phyloP scores from a whole-genome alignment of 53 echinoderm and acorn worm genomes.

The Temnopleurus reevesii region DNA sequence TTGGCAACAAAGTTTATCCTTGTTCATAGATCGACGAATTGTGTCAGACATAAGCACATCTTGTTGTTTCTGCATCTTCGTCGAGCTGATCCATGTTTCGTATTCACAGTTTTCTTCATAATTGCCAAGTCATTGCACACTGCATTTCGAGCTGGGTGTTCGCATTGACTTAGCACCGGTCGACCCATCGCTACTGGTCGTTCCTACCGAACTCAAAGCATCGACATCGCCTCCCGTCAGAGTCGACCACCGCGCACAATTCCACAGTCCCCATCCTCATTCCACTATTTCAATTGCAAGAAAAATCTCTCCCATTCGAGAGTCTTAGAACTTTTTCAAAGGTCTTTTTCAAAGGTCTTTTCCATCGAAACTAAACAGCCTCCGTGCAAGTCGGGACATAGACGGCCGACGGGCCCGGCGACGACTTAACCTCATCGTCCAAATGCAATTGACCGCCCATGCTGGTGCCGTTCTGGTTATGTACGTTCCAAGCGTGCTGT shows the following conservation, averaged over 20 bases:
- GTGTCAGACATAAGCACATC: neutral
- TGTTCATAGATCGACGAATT: neutral
- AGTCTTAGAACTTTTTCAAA: neutral
- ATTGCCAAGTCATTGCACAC: neutral
- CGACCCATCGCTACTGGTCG: neutral
- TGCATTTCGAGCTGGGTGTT: neutral
- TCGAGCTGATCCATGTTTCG: neutral
- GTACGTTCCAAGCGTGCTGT: constrained; percentile 77
- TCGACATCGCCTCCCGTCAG: neutral
- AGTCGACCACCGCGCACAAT: neutral
- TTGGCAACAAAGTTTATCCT: neutral
- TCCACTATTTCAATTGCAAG: constrained; percentile 26
- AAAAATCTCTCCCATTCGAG: neutral
- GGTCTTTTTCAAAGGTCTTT: neutral
- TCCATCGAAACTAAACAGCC: neutral
- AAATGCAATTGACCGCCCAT: constrained; percentile 73
- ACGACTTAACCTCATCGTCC: constrained; percentile 8
- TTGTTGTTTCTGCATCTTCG: neutral
- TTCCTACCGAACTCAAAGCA: no score
- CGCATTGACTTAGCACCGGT: neutral
- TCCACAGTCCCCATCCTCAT: constrained; percentile 3
- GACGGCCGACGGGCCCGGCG: constrained; percentile 35
- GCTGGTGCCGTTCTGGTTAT: constrained; percentile 69
- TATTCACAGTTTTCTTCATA: neutral
- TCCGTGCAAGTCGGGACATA: constrained; percentile 29